Percentiles rank a stretch among this genome's conserved stretches.
phyloP scores from a whole-genome alignment of 2,888 invertebrate genomes.

The Caenorhabditis sp. region DNA sequence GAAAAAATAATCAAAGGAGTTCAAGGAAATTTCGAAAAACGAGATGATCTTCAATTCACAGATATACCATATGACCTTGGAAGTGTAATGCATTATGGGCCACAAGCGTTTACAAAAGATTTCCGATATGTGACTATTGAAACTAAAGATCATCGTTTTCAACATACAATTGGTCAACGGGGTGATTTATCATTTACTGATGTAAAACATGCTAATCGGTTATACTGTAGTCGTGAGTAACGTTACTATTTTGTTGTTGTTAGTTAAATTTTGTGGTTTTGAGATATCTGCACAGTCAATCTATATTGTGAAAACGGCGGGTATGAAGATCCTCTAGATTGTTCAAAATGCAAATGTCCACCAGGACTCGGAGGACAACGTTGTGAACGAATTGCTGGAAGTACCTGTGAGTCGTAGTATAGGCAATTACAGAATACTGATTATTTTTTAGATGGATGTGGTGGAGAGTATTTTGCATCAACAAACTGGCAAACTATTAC shows the following conservation, averaged over 20 bases:
- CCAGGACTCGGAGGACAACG: constrained; percentile 47
- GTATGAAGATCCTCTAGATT: constrained; percentile 56
- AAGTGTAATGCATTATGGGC: constrained; percentile 60
- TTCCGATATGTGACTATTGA: constrained; percentile 57
- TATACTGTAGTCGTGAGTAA: constrained; percentile 54
- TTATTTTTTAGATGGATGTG: constrained; percentile 48
- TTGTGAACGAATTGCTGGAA: constrained; percentile 42
- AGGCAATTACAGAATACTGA: neutral
- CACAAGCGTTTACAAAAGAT: constrained; percentile 58
- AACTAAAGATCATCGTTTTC: constrained; percentile 57
- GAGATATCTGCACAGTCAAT: constrained; percentile 48
- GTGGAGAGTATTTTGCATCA: constrained; percentile 51
- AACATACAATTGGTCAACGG: constrained; percentile 61
- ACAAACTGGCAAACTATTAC: constrained; percentile 46
- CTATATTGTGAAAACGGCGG: constrained; percentile 53
- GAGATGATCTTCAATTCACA: constrained; percentile 38
- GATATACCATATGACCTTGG: constrained; percentile 60
- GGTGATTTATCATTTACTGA: constrained; percentile 58
- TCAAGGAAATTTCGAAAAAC: constrained; percentile 58
- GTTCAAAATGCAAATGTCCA: constrained; percentile 54
- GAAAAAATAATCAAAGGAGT: constrained; percentile 50
- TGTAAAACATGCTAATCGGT: constrained; percentile 53
- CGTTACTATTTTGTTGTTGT: neutral
- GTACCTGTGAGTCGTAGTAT: constrained; percentile 15
- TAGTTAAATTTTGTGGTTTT: constrained; percentile 1